Percentiles rank a stretch among this genome's conserved stretches.
Evolutionary conservation across 2,113 vertebrate genomes (phyloP).

Genomic region (Ptilorrhoa leucosticta): DNA sequence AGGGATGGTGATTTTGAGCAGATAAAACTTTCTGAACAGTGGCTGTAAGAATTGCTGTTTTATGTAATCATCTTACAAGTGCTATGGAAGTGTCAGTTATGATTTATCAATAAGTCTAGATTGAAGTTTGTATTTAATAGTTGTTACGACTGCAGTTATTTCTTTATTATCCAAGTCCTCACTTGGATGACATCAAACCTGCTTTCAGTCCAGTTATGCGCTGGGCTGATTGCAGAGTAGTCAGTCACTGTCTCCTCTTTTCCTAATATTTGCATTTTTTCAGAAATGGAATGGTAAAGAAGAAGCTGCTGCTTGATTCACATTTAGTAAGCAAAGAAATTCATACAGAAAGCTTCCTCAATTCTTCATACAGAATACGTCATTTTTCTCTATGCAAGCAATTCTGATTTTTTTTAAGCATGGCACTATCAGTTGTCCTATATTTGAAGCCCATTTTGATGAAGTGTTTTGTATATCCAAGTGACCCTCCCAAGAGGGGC

Average conservation of each 20-base stretch:
- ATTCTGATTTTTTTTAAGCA: background rate
- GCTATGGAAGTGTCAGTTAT: background rate
- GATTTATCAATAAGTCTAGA: background rate
- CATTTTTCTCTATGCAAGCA: background rate
- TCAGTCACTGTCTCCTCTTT: background rate
- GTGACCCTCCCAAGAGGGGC: accelerated
- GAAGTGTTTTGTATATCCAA: background rate
- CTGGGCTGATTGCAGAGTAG: background rate
- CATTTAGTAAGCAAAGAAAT: background rate
- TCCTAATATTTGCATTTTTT: background rate
- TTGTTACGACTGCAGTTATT: background rate
- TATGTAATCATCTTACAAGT: background rate
- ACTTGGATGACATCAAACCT: background rate
- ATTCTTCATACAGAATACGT: background rate
- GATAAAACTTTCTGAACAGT: background rate
- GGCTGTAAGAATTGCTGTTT: background rate
- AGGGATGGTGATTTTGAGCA: background rate
- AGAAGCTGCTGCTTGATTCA: background rate
- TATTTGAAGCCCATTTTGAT: background rate
- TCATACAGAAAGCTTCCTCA: background rate
- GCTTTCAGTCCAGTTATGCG: background rate
- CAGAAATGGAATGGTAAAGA: background rate
- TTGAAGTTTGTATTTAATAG: background rate
- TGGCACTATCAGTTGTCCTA: background rate
- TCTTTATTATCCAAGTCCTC: background rate